Conservation (phyloP, 2,113 vertebrate species). For the Electrona antarctica region DNA sequence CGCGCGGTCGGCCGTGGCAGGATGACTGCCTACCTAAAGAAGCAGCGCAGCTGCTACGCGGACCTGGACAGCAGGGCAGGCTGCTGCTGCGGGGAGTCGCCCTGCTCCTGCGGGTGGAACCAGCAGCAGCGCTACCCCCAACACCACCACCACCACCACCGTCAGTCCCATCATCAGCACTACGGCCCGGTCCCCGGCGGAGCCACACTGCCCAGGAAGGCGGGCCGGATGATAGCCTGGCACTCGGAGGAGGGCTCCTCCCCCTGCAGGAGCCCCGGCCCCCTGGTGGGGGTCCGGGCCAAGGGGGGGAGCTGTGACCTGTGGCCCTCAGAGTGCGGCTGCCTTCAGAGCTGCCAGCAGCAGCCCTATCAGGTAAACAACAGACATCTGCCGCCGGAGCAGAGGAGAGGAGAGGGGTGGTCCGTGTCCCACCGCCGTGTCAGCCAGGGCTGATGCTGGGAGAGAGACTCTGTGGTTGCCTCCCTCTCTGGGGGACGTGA, state of each 20-base stretch:
- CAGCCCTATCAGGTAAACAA: slow-evolving; percentile 85
- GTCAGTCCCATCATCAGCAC: slow-evolving; percentile 54
- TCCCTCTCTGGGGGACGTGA: too few species aligned
- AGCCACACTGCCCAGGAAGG: slow-evolving; percentile 63
- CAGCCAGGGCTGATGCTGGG: too few species aligned
- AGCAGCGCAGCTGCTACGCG: slow-evolving; percentile 81
- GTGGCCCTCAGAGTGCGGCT: slow-evolving; percentile 81
- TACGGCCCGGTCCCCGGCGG: slow-evolving; percentile 46
- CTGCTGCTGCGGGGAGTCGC: slow-evolving; percentile 50
- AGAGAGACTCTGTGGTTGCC: too few species aligned
- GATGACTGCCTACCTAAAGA: slow-evolving; percentile 84
- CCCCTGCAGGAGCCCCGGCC: slow-evolving; percentile 79
- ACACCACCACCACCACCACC: slow-evolving; percentile 33
- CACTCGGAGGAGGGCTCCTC: slow-evolving; percentile 78
- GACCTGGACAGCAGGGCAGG: slow-evolving; percentile 72
- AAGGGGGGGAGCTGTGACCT: slow-evolving; percentile 80
- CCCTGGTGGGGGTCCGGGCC: slow-evolving; percentile 54
- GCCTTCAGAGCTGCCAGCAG: slow-evolving; percentile 78
- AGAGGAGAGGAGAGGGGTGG: too few species aligned
- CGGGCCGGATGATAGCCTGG: slow-evolving; percentile 60
- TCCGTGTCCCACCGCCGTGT: too few species aligned
- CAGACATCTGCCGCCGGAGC: not conserved
- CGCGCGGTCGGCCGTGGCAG: slow-evolving; percentile 3
- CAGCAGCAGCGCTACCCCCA: slow-evolving; percentile 68
- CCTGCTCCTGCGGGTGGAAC: slow-evolving; percentile 78